Conservation (phyloP, 2,888 invertebrate genomes). For the Zele albiditarsus region DNA sequence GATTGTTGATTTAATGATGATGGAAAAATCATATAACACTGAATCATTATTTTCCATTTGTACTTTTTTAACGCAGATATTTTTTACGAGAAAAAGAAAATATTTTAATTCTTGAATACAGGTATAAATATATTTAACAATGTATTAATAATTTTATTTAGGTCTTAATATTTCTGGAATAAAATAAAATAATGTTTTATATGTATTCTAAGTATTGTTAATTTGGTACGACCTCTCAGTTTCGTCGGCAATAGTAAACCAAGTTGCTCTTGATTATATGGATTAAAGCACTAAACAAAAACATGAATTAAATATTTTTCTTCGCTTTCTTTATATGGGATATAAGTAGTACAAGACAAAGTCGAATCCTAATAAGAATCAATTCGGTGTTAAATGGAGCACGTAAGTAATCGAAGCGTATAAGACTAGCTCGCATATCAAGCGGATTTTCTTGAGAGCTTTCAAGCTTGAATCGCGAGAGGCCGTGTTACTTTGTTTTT, state of each 20-base stretch:
- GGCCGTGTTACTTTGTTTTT: conserved; percentile 21
- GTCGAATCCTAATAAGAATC: conserved; percentile 50
- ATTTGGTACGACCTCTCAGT: not conserved
- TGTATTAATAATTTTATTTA: too few species aligned
- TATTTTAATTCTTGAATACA: too few species aligned
- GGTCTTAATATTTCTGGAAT: too few species aligned
- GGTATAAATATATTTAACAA: too few species aligned
- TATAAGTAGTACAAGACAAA: conserved; percentile 26
- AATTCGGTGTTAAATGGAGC: conserved; percentile 53
- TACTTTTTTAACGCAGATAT: too few species aligned
- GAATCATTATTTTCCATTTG: too few species aligned
- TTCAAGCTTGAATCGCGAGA: conserved; percentile 21
- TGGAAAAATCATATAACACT: too few species aligned
- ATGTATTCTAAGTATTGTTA: not conserved
- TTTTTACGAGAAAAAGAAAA: too few species aligned
- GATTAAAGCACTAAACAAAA: not conserved
- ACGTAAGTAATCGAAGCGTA: conserved; percentile 52
- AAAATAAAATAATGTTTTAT: too few species aligned
- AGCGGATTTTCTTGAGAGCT: conserved; percentile 43
- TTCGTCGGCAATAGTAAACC: too few species aligned
- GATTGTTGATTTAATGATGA: too few species aligned
- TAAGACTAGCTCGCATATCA: conserved; percentile 48
- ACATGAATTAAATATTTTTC: conserved; percentile 4
- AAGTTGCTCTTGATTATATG: too few species aligned
- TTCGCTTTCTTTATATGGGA: not conserved